phyloP scores from a whole-genome alignment of 2,113 vertebrate species.

The Cephalopholis sonnerati region DNA sequence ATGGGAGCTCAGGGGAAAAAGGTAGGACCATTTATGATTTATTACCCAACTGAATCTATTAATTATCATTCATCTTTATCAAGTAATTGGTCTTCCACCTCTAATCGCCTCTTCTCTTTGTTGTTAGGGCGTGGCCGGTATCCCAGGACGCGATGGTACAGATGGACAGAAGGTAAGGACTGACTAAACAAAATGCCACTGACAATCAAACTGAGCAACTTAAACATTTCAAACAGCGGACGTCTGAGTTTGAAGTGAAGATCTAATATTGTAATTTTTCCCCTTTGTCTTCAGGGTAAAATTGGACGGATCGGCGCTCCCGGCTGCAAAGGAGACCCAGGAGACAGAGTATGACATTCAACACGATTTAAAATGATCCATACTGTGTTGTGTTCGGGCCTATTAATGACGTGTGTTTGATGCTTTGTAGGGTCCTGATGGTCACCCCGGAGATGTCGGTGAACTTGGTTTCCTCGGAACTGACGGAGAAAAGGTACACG shows the following conservation, averaged over 20 bases:
- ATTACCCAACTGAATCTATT: background rate
- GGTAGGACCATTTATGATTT: constrained; percentile 57
- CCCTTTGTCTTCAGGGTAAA: constrained; percentile 87
- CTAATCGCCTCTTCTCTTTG: constrained; percentile 25
- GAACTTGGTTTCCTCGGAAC: constrained; percentile 85
- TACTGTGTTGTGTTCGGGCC: background rate
- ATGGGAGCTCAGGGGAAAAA: constrained; percentile 82
- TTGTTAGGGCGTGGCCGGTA: constrained; percentile 77
- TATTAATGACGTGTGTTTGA: constrained; percentile 37
- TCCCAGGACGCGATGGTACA: constrained; percentile 81
- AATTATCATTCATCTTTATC: background rate
- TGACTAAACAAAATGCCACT: background rate
- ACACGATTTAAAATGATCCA: background rate
- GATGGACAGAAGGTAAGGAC: constrained; percentile 83
- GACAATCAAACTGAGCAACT: too few relatives aligned
- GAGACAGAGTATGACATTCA: constrained; percentile 87
- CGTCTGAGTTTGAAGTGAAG: background rate
- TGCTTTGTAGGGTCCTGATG: constrained; percentile 89
- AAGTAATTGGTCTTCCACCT: background rate
- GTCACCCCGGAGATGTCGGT: constrained; percentile 91
- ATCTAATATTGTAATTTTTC: background rate
- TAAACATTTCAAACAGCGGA: too few relatives aligned
- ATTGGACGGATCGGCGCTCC: constrained; percentile 94
- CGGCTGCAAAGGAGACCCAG: constrained; percentile 96
- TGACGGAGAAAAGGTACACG: constrained; percentile 80